phyloP scores from a whole-genome alignment of 2,113 vertebrate species.

The Tricholaema leucomelas region DNA sequence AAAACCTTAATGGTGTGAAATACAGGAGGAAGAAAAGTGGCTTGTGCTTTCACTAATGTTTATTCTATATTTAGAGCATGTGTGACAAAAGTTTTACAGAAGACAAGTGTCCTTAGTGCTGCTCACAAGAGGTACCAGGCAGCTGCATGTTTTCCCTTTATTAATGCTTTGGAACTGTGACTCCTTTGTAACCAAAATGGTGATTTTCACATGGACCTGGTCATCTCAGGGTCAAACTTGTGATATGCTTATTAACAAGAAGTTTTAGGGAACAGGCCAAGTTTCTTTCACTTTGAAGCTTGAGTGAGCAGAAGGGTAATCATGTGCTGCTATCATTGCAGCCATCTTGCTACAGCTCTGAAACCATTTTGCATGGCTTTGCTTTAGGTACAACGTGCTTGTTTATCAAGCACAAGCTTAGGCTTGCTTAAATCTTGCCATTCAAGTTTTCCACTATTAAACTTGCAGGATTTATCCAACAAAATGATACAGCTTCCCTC shows the following conservation, averaged over 20 bases:
- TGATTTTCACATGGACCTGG: not conserved
- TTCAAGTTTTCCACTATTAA: conserved; percentile 65
- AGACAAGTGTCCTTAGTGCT: not conserved
- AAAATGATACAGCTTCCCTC: conserved; percentile 46
- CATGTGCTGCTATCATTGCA: conserved; percentile 21
- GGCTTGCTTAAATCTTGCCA: conserved; percentile 70
- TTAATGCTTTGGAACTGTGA: not conserved
- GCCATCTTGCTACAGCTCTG: conserved; percentile 43
- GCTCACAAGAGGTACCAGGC: not conserved
- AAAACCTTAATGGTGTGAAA: conserved; percentile 11
- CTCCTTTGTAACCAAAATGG: not conserved
- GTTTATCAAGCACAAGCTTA: conserved; percentile 71
- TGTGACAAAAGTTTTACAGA: not conserved
- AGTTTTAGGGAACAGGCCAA: not conserved
- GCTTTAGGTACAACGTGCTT: conserved; percentile 65
- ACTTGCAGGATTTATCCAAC: conserved; percentile 53
- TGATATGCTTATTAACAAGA: not conserved
- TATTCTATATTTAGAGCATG: not conserved
- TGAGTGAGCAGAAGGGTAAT: conserved; percentile 26
- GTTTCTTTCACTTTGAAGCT: not conserved
- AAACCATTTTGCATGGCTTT: conserved; percentile 67
- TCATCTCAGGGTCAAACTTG: not conserved
- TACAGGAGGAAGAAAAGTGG: not conserved
- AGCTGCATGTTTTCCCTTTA: not conserved
- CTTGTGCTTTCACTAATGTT: not conserved